phyloP scores from a whole-genome alignment of 37 sponge, comb jelly and placozoan genomes.

The Oopsacas minuta region DNA sequence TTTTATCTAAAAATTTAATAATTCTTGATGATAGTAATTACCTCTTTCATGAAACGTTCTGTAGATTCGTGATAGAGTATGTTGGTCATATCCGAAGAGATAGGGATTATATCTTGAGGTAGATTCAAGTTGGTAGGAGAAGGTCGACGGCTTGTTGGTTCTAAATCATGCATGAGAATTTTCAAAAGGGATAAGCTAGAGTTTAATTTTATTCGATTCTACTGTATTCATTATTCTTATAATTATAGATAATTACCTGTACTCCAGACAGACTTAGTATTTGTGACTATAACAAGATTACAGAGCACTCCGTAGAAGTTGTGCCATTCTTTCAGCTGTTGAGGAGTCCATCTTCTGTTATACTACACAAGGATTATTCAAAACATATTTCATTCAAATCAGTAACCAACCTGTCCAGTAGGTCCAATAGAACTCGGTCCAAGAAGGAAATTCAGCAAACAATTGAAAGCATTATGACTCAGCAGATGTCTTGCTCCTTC shows the following conservation, averaged over 20 bases:
- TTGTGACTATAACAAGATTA: conserved; percentile 3
- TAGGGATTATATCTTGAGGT: not conserved
- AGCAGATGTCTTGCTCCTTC: conserved; percentile 10
- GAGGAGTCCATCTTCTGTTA: not conserved
- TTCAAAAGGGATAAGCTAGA: not conserved
- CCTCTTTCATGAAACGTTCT: conserved; percentile 17
- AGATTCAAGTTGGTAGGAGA: not conserved
- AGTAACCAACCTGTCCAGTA: not conserved
- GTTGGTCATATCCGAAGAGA: not conserved
- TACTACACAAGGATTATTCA: not conserved
- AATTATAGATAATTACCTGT: not conserved
- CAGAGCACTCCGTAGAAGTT: conserved; percentile 18
- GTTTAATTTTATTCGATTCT: not conserved
- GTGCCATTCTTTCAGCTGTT: conserved; percentile 17
- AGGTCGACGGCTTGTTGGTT: not conserved
- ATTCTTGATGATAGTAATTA: not conserved
- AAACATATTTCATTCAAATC: not conserved
- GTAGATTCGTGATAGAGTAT: conserved; percentile 7
- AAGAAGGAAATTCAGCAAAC: not conserved
- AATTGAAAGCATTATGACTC: not conserved
- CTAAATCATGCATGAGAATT: not conserved
- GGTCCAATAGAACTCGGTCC: conserved; percentile 8
- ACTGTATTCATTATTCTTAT: no score
- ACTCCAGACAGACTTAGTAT: not conserved
- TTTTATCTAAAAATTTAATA: not conserved